Percentiles rank a stretch among this genome's conserved stretches.
phyloP scores from a whole-genome alignment of 2,888 invertebrate species.

The Podotricha telesiphe region DNA sequence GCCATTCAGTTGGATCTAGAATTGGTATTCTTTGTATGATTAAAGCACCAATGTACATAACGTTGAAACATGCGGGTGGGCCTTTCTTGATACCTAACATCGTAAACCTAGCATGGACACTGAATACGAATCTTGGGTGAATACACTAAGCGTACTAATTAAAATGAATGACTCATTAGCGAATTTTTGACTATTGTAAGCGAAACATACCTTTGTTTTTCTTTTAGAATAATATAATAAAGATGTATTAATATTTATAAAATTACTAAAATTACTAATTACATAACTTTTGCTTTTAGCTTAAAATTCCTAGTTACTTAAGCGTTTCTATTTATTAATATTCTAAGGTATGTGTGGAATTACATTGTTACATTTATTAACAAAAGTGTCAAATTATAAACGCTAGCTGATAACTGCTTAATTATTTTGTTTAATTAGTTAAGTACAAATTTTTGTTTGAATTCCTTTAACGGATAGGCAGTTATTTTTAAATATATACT shows the following conservation, averaged over 20 bases:
- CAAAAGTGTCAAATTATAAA: slow-evolving; percentile 6
- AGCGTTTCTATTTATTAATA: slow-evolving; percentile 5
- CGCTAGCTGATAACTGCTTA: background rate
- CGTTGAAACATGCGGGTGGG: slow-evolving; percentile 63
- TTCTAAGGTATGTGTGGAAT: background rate
- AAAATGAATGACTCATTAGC: slow-evolving; percentile 29
- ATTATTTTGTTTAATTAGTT: background rate
- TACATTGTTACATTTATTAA: too few species aligned
- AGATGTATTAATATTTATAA: background rate
- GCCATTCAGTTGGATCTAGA: slow-evolving; percentile 46
- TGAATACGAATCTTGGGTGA: slow-evolving; percentile 61
- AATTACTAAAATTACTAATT: slow-evolving; percentile 4
- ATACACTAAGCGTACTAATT: slow-evolving; percentile 43
- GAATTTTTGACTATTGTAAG: slow-evolving; percentile 1
- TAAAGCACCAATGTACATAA: slow-evolving; percentile 60
- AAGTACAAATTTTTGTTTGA: background rate
- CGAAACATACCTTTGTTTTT: background rate
- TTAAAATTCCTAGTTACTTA: background rate
- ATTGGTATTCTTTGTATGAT: slow-evolving; percentile 69
- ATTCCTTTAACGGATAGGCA: background rate
- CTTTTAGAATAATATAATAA: slow-evolving; percentile 2
- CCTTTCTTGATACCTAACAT: slow-evolving; percentile 55
- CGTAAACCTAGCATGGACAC: slow-evolving; percentile 57
- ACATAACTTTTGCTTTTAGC: background rate
- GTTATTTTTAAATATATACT: background rate